Evolutionary conservation across 2,113 vertebrate genomes (phyloP).

Genomic region (Micromys minutus): DNA sequence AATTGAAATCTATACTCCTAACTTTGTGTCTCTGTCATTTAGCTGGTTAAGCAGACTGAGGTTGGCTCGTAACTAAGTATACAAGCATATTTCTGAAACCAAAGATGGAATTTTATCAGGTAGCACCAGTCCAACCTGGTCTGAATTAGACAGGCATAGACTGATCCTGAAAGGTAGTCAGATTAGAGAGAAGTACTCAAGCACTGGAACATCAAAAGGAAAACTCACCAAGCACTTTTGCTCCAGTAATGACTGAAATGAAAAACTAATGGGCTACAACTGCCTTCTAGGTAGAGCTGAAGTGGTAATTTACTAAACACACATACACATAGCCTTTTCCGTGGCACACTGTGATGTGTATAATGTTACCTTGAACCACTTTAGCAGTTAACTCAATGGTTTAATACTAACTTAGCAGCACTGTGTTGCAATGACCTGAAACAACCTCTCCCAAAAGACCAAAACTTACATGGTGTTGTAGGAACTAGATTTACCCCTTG

Average conservation of each 20-base stretch:
- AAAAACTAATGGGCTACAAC: neutral
- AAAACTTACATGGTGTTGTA: neutral
- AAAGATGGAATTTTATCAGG: neutral
- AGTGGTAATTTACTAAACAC: slow-evolving; percentile 5
- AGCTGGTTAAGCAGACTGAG: neutral
- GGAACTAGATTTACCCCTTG: neutral
- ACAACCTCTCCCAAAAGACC: neutral
- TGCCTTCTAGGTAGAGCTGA: neutral
- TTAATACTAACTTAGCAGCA: slow-evolving; percentile 21
- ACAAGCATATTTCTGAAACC: neutral
- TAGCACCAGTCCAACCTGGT: neutral
- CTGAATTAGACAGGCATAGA: neutral
- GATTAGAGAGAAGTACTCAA: neutral
- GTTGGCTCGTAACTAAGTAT: neutral
- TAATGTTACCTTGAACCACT: neutral
- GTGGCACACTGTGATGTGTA: neutral
- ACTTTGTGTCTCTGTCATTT: neutral
- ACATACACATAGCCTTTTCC: neutral
- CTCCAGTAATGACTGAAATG: neutral
- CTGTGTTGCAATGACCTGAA: neutral
- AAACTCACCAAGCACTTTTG: neutral
- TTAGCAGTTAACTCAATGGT: neutral
- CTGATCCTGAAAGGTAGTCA: neutral
- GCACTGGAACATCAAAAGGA: neutral
- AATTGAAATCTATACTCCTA: neutral